These are phyloP conservation scores for Holcopasites calliopsidis DNA, from an alignment of 1,140 invertebrate genomes.

Conservation along the genomic window DNA sequence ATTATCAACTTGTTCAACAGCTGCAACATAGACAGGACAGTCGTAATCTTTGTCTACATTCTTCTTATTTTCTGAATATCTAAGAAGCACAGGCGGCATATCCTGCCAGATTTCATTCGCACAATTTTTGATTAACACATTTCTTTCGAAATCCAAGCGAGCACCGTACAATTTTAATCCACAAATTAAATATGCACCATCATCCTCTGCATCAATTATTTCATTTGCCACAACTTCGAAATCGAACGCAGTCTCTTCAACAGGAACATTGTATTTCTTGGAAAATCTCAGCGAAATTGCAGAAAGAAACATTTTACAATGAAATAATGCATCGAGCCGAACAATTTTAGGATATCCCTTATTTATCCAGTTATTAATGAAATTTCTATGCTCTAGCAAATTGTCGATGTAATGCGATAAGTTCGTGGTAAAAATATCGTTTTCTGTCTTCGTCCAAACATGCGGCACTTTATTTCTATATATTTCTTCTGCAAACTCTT, in stretches of 20 bases:
- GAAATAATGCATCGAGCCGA: conserved; percentile 86
- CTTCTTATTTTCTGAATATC: conserved; percentile 79
- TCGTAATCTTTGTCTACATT: conserved; percentile 82
- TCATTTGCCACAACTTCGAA: conserved; percentile 75
- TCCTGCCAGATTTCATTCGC: conserved; percentile 89
- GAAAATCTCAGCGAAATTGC: conserved; percentile 85
- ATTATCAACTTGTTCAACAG: conserved; percentile 84
- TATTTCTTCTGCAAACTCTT: conserved; percentile 81
- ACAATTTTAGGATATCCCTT: conserved; percentile 81
- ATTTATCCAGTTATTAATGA: conserved; percentile 82
- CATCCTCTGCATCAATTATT: conserved; percentile 34
- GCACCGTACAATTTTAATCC: conserved; percentile 92
- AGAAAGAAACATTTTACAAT: conserved; percentile 85
- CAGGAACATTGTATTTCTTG: conserved; percentile 81
- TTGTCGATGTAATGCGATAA: conserved; percentile 64
- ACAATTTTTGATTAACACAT: conserved; percentile 84
- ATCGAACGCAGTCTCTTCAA: conserved; percentile 82
- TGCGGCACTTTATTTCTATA: conserved; percentile 81
- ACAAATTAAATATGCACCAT: conserved; percentile 87
- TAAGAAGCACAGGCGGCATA: conserved; percentile 88
- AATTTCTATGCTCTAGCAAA: conserved; percentile 63
- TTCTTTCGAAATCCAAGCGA: conserved; percentile 85
- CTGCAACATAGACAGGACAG: conserved; percentile 92
- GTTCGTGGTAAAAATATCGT: conserved; percentile 20
- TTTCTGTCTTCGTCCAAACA: conserved; percentile 52